Evolutionary conservation across 2,113 vertebrate species (phyloP), one percentile per base, ranked within the genome.

Genomic region (Cyphomyrus plagiostoma): DNA sequence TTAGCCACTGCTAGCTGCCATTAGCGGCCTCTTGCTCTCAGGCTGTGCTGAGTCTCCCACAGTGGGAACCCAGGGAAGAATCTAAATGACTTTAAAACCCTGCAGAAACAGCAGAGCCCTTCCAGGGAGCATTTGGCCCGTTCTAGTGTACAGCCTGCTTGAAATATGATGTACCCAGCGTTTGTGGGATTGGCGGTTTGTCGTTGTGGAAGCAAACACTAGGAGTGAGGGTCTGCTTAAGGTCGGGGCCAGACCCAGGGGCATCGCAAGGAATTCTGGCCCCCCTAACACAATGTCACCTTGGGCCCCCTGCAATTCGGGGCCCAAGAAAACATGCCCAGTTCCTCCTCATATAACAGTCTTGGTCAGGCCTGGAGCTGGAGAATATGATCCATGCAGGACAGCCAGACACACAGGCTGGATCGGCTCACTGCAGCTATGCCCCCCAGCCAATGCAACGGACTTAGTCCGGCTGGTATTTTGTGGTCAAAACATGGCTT

Each of bases 21-120:
- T 30, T 70, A 70, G 62, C 62, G 0, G 62, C 62, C n/a, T 48
- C 23, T 13, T 17, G 26, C 66, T 74, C 23, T 70, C 42, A 48
- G 88, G 30, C 62, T 56, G 58, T 46, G 19, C 13, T 21, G 26
- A 6, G 6, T 56, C 23, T 77, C 48, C 66, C 49, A 42, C 26
- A 19, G 11, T 82, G 49, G 9, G 49, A 42, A 19, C 8, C 49
- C 74, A 49, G 10, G 30, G 74, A 49, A 42, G n/a, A n/a, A 26
- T 21, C 46, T 42, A 77, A 35, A 77, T 49, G 45, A 88, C 90
- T 62, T 35, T 88, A 74, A 23, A 89, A 91, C 89, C 89, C 91
- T 92, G 83, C 26, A 80, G 45, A 94, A 94, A 94, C 91, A 94
- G 30, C 74, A 77, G 52, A 92, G 90, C 84, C 87, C 89, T 92